Conservation (phyloP, 1,140 invertebrate genomes). For the Euura saliciscinereae region DNA sequence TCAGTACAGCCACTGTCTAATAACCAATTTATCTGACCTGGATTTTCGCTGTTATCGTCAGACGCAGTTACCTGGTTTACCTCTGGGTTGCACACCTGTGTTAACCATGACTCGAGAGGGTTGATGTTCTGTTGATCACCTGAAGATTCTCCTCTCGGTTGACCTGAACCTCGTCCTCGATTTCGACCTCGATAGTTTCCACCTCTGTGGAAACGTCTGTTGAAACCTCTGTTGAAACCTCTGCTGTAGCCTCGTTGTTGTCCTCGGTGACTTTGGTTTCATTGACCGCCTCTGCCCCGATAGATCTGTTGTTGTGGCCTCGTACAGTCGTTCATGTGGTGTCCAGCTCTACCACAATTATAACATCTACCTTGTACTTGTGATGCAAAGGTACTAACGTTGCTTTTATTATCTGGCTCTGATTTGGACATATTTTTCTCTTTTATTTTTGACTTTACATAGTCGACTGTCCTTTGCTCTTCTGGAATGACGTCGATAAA, state of each 20-base stretch:
- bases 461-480: constrained; percentile 50
- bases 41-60: background rate
- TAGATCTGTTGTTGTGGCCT: background rate
- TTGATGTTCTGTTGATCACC: background rate
- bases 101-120: background rate
- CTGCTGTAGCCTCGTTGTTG: constrained; percentile 32
- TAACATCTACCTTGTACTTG: constrained; percentile 6
- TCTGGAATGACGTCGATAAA: constrained; percentile 34
- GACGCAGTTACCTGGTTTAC: background rate
- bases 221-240: constrained; percentile 20
- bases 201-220: constrained; percentile 13
- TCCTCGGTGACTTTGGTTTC: background rate
- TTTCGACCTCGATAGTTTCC: constrained; percentile 6
- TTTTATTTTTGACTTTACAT: constrained; percentile 47
- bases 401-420: constrained; percentile 34
- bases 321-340: background rate
- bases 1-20: constrained; percentile 49
- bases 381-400: background rate
- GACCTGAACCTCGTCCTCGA: constrained; percentile 3
- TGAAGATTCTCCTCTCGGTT: background rate
- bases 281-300: background rate
- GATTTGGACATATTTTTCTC: constrained; percentile 10
- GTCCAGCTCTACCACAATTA: background rate
- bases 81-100: background rate
- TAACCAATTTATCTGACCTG: constrained; percentile 42